Conservation (phyloP, 2,113 vertebrate genomes). For the Eubucco bourcierii region DNA sequence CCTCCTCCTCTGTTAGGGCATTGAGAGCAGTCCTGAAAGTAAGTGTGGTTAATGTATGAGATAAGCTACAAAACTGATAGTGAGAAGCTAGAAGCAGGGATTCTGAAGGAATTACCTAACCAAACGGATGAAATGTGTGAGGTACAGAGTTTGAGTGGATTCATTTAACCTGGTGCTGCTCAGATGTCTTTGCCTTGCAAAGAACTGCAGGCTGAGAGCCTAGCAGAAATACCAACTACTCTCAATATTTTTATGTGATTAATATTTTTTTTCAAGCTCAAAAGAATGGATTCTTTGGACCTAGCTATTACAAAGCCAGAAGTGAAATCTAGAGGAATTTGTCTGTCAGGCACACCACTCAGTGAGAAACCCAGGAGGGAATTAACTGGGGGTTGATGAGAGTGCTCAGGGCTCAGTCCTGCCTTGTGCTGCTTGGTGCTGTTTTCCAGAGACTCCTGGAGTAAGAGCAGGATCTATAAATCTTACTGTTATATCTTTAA, state of each 20-base stretch:
- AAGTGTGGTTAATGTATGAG: not conserved
- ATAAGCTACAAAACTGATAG: not conserved
- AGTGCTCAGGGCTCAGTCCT: not conserved
- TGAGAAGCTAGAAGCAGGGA: not conserved
- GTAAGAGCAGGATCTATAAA: slow-evolving; percentile 5
- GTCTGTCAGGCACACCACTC: not conserved
- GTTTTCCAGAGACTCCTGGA: slow-evolving; percentile 21
- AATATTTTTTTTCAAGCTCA: not conserved
- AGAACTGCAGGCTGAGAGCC: not conserved
- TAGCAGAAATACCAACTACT: not conserved
- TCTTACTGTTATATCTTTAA: not conserved
- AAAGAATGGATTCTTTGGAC: not conserved
- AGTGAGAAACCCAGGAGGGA: not conserved
- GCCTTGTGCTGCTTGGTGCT: not conserved
- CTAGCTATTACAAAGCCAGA: not conserved
- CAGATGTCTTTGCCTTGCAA: not conserved
- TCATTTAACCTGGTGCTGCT: not conserved
- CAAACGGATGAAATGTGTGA: not conserved
- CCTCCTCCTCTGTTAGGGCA: not conserved
- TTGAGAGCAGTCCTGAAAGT: not conserved
- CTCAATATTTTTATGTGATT: not conserved
- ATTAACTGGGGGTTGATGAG: fast-evolving
- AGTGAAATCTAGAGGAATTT: not conserved
- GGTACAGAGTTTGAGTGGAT: not conserved
- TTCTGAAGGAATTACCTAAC: not conserved